phyloP scores from a whole-genome alignment of 2,113 vertebrate species.

The Cygnus atratus region DNA sequence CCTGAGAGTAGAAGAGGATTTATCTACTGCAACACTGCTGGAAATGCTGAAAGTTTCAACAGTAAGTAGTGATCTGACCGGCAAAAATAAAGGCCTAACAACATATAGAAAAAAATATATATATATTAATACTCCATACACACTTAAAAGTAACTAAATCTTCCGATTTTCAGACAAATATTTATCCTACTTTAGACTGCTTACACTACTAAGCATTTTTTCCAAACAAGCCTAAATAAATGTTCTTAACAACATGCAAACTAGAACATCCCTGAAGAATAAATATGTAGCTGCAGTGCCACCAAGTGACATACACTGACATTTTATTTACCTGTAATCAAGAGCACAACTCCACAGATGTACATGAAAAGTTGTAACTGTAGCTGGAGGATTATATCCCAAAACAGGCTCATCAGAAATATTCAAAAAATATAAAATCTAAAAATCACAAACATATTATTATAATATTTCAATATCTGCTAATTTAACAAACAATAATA shows the following conservation, averaged over 20 bases:
- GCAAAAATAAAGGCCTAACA: constrained; percentile 90
- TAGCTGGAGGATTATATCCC: constrained; percentile 92
- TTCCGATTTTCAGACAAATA: neutral
- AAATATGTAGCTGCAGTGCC: neutral
- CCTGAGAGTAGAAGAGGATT: constrained; percentile 93
- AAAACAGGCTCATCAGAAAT: constrained; percentile 95
- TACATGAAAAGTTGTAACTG: constrained; percentile 91
- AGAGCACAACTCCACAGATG: constrained; percentile 97
- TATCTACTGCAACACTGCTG: constrained; percentile 91
- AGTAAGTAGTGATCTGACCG: constrained; percentile 87
- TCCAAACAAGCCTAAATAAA: neutral
- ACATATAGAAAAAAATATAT: neutral
- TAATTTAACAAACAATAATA: constrained; percentile 27
- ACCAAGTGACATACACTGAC: neutral
- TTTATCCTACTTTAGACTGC: neutral
- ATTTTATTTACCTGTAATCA: constrained; percentile 88
- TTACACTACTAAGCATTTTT: neutral
- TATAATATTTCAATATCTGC: neutral
- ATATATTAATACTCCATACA: neutral
- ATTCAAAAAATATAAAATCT: constrained; percentile 96
- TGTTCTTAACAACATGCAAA: neutral
- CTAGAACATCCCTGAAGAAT: neutral
- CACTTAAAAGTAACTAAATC: neutral
- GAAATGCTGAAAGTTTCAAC: constrained; percentile 98
- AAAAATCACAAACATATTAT: constrained; percentile 56